A percentile compares a stretch with the other conserved stretches of the same genome.
Evolutionary conservation across 2,113 vertebrate species (phyloP).

Genomic region (Thamnaconus septentrionalis): DNA sequence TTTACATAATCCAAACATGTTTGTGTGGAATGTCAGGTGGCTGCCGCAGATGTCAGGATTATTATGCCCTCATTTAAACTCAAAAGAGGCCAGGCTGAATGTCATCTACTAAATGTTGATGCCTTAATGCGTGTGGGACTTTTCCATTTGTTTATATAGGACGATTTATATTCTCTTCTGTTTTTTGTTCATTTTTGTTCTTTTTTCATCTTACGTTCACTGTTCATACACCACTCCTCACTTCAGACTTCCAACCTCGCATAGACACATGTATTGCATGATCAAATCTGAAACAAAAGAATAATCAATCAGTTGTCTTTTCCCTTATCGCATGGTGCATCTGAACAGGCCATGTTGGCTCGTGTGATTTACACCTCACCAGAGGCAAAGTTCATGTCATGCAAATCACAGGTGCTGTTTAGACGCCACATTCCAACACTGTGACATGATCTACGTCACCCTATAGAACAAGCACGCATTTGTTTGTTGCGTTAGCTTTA

Average conservation of each 20-base stretch:
- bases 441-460: not conserved
- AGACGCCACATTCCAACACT: not conserved
- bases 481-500: not conserved
- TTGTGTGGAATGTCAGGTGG: constrained; percentile 53
- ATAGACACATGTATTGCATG: no score
- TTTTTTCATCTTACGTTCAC: not conserved
- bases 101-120: constrained; percentile 21
- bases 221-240: constrained; percentile 4
- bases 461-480: not conserved
- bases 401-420: not conserved
- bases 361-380: not conserved
- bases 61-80: constrained; percentile 51
- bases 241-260: not conserved
- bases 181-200: not conserved
- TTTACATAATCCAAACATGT: constrained; percentile 67
- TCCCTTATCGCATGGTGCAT: not conserved
- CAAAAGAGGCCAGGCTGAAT: constrained; percentile 19
- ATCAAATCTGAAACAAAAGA: not conserved
- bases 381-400: not conserved
- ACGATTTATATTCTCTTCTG: not conserved
- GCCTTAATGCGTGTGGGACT: not conserved
- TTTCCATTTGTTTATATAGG: not conserved
- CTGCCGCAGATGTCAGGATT: constrained; percentile 40
- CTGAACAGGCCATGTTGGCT: not conserved
- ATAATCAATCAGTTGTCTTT: not conserved